phyloP scores from a whole-genome alignment of 2,888 invertebrate species.

The Colostygia pectinataria region DNA sequence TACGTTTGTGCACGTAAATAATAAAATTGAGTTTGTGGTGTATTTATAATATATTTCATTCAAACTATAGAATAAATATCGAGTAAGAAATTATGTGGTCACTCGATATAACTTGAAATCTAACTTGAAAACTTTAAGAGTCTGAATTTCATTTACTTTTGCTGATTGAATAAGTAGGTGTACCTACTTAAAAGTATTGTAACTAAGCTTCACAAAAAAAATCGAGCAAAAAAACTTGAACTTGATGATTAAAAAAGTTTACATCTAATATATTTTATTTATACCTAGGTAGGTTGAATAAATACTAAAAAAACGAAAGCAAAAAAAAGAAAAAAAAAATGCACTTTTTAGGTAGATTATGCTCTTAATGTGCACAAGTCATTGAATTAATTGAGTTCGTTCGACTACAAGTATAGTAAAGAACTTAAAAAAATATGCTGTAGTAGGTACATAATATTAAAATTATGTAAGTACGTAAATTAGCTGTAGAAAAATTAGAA shows the following conservation, averaged over 20 bases:
- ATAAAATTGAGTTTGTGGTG: too few relatives aligned
- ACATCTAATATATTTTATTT: slow-evolving; percentile 16
- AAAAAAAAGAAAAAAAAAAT: slow-evolving; percentile 11
- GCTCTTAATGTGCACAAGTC: slow-evolving; percentile 13
- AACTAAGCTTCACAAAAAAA: background rate
- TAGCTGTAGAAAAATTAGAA: slow-evolving; percentile 15
- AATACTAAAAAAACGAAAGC: background rate
- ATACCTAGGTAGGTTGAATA: background rate
- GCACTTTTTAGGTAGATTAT: slow-evolving; percentile 15
- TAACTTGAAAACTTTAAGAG: too few relatives aligned
- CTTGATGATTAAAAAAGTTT: slow-evolving; percentile 16
- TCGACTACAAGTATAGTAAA: slow-evolving; percentile 5
- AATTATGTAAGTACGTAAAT: slow-evolving; percentile 3
- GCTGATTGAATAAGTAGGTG: too few relatives aligned
- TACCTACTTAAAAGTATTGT: too few relatives aligned
- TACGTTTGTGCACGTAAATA: too few relatives aligned
- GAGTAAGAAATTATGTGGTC: too few relatives aligned
- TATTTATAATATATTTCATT: too few relatives aligned
- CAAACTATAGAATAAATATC: too few relatives aligned
- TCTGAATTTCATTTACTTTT: too few relatives aligned
- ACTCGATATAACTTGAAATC: too few relatives aligned
- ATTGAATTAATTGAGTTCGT: slow-evolving; percentile 11
- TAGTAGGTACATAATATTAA: background rate
- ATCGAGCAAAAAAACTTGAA: too few relatives aligned
- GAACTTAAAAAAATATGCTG: slow-evolving; percentile 4